Conservation (phyloP, 2,113 vertebrate species). For the Tragelaphus imberbis region DNA sequence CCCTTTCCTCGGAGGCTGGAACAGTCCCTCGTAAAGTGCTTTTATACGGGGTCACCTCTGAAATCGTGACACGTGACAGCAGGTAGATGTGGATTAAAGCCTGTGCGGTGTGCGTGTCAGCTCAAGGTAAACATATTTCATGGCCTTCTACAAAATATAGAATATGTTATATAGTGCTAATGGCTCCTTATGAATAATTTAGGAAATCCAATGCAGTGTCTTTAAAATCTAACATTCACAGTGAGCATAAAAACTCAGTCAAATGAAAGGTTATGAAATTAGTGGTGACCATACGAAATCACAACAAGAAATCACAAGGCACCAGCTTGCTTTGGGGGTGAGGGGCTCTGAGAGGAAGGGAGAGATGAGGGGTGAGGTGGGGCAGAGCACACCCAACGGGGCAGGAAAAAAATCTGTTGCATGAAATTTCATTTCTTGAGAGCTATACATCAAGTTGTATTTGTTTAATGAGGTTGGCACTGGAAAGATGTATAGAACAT, state of each 20-base stretch:
- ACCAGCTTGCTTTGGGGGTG: neutral
- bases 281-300: neutral
- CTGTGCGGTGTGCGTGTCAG: rapidly evolving
- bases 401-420: conserved; percentile 25
- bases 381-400: neutral
- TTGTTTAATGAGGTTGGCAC: conserved; percentile 95
- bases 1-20: conserved; percentile 7
- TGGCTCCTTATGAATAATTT: neutral
- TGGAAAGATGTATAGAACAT: conserved; percentile 95
- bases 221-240: neutral
- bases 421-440: conserved; percentile 89
- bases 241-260: neutral
- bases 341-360: neutral
- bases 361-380: neutral
- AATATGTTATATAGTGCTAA: neutral
- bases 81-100: neutral
- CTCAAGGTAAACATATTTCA: conserved; percentile 23
- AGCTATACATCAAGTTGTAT: conserved; percentile 88
- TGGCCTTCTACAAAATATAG: neutral
- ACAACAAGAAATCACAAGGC: neutral
- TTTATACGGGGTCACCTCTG: neutral
- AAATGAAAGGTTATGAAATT: neutral
- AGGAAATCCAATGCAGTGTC: neutral
- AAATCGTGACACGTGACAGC: neutral
- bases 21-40: conserved; percentile 10